Evolutionary conservation across 2,888 invertebrate species (phyloP).

Genomic region (Ceriagrion tenellum): DNA sequence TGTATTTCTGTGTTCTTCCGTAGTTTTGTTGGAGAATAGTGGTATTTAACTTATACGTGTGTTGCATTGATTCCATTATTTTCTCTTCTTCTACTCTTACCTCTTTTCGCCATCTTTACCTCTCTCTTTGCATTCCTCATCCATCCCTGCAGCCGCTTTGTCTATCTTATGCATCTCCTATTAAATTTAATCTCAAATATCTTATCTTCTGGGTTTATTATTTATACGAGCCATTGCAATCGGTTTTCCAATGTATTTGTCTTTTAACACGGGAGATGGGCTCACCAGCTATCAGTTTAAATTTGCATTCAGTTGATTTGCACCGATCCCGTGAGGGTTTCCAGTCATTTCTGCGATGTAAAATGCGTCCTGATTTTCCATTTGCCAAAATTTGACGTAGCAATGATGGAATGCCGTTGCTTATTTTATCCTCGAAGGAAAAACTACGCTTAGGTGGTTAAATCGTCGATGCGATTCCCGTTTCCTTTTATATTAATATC

Average conservation of each 20-base stretch:
- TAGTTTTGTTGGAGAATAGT: no score
- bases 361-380: neutral
- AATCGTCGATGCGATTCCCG: neutral
- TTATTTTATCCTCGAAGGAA: neutral
- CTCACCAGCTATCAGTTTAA: neutral
- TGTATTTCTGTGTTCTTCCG: no score
- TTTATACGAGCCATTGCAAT: neutral
- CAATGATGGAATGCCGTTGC: neutral
- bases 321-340: neutral
- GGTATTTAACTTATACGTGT: neutral
- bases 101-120: neutral
- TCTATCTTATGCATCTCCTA: neutral
- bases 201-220: neutral
- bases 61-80: neutral
- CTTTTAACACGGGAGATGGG: neutral
- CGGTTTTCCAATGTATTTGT: neutral
- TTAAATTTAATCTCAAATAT: neutral
- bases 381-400: neutral
- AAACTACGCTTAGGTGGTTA: neutral
- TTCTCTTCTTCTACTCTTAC: neutral
- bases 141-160: neutral
- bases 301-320: neutral
- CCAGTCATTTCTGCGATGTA: neutral
- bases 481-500: neutral
- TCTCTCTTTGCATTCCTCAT: neutral